A percentile compares a stretch with the other conserved stretches of the same genome.
These are phyloP conservation scores for Yponomeuta malinellus DNA, from an alignment of 2,888 invertebrate species.

Conservation along the genomic window DNA sequence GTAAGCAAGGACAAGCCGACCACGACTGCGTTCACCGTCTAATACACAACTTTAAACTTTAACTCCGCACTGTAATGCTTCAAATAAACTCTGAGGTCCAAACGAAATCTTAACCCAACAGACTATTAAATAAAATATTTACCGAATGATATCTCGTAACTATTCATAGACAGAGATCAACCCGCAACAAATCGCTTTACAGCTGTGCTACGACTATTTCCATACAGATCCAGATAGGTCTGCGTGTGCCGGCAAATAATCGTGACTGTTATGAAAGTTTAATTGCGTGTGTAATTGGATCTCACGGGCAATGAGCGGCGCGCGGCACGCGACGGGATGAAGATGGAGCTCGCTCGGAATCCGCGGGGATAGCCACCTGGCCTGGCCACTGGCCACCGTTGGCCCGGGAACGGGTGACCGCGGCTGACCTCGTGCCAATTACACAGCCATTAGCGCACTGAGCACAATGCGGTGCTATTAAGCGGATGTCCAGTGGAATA, in stretches of 20 bases:
- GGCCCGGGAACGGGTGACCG: constrained; percentile 43
- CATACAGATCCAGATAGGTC: background rate
- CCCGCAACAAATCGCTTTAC: background rate
- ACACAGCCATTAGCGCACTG: constrained; percentile 58
- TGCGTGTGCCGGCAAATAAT: constrained; percentile 19
- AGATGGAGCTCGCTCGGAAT: constrained; percentile 2
- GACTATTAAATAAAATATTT: constrained; percentile 14
- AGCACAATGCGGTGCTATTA: constrained; percentile 62
- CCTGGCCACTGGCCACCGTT: background rate
- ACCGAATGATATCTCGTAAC: constrained; percentile 9
- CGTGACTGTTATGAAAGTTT: constrained; percentile 39
- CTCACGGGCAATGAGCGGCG: constrained; percentile 33
- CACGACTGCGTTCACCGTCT: constrained; percentile 7
- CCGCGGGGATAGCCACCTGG: background rate
- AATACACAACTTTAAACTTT: background rate
- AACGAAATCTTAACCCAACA: constrained; percentile 4
- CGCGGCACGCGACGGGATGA: constrained; percentile 27
- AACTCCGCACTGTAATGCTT: background rate
- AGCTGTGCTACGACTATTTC: background rate
- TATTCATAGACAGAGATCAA: background rate
- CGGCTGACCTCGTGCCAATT: constrained; percentile 63
- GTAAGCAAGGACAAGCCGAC: constrained; percentile 54
- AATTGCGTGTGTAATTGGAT: constrained; percentile 51
- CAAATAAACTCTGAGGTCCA: background rate
- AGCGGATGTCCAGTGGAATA: constrained; percentile 57